Conservation (phyloP, 2,888 invertebrate species). For the Archaeoteleia sp. region DNA sequence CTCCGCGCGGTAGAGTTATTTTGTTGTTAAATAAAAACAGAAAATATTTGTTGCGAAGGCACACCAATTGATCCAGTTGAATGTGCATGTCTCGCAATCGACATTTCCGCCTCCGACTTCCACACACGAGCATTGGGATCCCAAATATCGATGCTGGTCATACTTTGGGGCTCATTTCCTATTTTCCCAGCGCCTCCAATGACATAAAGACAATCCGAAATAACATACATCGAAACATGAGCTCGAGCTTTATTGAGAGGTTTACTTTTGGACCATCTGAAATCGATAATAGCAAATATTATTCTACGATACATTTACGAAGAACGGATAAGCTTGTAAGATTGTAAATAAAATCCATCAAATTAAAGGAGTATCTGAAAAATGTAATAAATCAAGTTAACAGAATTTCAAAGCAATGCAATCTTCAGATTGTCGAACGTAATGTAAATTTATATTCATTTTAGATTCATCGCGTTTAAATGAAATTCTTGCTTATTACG, state of each 20-base stretch:
- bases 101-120: constrained; percentile 79
- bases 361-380: too few species aligned
- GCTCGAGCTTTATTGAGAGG: constrained; percentile 66
- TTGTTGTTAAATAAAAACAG: background rate
- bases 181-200: constrained; percentile 81
- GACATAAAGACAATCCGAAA: constrained; percentile 78
- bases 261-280: constrained; percentile 63
- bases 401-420: too few species aligned
- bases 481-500: background rate
- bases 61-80: constrained; percentile 80
- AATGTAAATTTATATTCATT: too few species aligned
- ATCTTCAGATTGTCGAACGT: too few species aligned
- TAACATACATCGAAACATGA: constrained; percentile 66
- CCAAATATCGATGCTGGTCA: constrained; percentile 79
- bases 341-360: background rate
- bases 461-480: too few species aligned
- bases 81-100: constrained; percentile 81
- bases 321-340: background rate
- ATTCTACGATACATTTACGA: background rate
- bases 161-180: constrained; percentile 75
- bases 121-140: constrained; percentile 77
- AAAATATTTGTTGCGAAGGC: constrained; percentile 11
- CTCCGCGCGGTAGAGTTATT: background rate
- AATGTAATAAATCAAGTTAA: too few species aligned
- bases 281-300: constrained; percentile 31